Conservation (phyloP, 2,797 vertebrate species). For the Molossus molossus region DNA sequence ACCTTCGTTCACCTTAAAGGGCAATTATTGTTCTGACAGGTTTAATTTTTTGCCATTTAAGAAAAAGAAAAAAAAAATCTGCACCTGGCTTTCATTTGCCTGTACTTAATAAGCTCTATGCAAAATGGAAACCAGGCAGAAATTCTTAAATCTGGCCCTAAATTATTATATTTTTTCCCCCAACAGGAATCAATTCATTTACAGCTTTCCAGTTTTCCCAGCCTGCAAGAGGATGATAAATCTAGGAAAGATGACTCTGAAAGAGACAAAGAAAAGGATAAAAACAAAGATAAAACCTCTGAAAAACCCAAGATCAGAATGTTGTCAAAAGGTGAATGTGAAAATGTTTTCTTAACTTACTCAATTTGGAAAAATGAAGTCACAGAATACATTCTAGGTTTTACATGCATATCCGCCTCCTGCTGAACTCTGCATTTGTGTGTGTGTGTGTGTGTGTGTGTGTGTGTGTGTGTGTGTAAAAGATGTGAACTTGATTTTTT, state of each 20-base stretch:
- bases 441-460: not conserved
- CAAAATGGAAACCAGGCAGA: constrained; percentile 81
- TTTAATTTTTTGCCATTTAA: constrained; percentile 82
- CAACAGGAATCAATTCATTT: constrained; percentile 93
- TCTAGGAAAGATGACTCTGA: constrained; percentile 93
- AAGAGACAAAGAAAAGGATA: constrained; percentile 93
- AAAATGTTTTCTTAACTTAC: constrained; percentile 78
- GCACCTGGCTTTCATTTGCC: constrained; percentile 88
- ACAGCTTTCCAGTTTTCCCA: constrained; percentile 91
- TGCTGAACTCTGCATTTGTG: not conserved
- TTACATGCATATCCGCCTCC: not conserved
- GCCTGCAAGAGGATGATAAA: constrained; percentile 93
- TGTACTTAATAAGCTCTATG: constrained; percentile 74
- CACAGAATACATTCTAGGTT: not conserved
- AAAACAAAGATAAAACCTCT: constrained; percentile 93
- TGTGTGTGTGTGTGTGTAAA: constrained; percentile 30
- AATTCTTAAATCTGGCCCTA: constrained; percentile 81
- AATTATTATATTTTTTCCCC: constrained; percentile 87
- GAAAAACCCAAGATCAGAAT: constrained; percentile 92
- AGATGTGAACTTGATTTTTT: constrained; percentile 42
- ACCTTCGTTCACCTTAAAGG: constrained; percentile 76
- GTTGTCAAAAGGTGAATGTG: constrained; percentile 95
- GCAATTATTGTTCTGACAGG: constrained; percentile 75
- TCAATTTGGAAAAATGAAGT: constrained; percentile 32
- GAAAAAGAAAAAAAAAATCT: constrained; percentile 86